phyloP scores from a whole-genome alignment of 1,140 invertebrate genomes.

The Drosophila obscura region DNA sequence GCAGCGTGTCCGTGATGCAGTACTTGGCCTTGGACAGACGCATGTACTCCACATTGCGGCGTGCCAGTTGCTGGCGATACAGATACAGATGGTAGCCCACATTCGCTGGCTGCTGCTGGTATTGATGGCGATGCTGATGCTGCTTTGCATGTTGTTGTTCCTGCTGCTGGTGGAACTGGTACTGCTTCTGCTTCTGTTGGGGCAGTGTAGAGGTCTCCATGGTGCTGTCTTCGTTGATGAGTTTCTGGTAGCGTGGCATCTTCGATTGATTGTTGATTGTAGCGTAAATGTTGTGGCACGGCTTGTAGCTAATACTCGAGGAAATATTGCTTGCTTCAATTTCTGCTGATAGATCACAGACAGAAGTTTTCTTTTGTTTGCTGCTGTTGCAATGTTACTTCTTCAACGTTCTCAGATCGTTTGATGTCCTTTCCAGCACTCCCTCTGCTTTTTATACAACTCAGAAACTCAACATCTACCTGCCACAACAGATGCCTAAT shows the following conservation, averaged over 20 bases:
- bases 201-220: too few relatives aligned
- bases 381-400: slow-evolving; percentile 37
- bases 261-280: neutral
- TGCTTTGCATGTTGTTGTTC: neutral
- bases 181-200: too few relatives aligned
- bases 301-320: neutral
- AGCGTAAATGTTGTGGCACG: neutral
- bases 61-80: slow-evolving; percentile 65
- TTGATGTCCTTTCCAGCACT: slow-evolving; percentile 42
- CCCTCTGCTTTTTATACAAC: slow-evolving; percentile 42
- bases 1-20: slow-evolving; percentile 68
- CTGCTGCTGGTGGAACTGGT: neutral
- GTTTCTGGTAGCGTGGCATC: slow-evolving; percentile 57
- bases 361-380: too few relatives aligned
- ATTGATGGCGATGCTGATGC: slow-evolving; percentile 25
- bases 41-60: slow-evolving; percentile 66
- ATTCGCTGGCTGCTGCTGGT: slow-evolving; percentile 22
- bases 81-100: slow-evolving; percentile 71
- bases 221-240: slow-evolving; percentile 42
- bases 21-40: slow-evolving; percentile 72
- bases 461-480: neutral
- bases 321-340: too few relatives aligned
- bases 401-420: slow-evolving; percentile 32
- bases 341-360: too few relatives aligned
- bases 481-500: neutral